A percentile compares a stretch with the other conserved stretches of the same genome.
These are phyloP conservation scores for Erpetoichthys calabaricus DNA, from an alignment of 2,797 vertebrate genomes.

Conservation along the genomic window DNA sequence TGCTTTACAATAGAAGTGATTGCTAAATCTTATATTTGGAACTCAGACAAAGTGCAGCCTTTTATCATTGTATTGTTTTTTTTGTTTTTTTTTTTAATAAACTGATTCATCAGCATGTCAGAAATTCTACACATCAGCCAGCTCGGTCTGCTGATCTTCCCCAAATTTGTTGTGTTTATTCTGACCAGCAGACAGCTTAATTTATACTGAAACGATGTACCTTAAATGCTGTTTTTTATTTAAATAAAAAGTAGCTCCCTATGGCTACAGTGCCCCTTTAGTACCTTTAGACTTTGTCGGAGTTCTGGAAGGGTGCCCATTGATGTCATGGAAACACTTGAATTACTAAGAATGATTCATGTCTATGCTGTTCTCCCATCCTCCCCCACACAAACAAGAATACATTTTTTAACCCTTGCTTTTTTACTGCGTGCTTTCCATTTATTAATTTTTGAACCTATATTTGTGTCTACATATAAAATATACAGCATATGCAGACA, in stretches of 20 bases:
- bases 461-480: too few relatives aligned
- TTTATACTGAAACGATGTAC: slow-evolving; percentile 27
- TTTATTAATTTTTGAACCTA: too few relatives aligned
- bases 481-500: too few relatives aligned
- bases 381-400: slow-evolving; percentile 64
- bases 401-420: slow-evolving; percentile 70
- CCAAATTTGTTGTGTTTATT: slow-evolving; percentile 37
- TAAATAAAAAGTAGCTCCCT: slow-evolving; percentile 42
- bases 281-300: slow-evolving; percentile 76
- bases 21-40: too few relatives aligned
- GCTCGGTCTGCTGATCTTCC: slow-evolving; percentile 34
- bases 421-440: slow-evolving; percentile 20
- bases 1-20: slow-evolving; percentile 11
- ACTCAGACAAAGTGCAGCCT: too few relatives aligned
- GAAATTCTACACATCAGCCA: slow-evolving; percentile 34
- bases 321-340: slow-evolving; percentile 98
- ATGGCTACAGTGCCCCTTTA: slow-evolving; percentile 51
- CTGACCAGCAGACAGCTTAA: slow-evolving; percentile 24
- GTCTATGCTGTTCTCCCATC: slow-evolving; percentile 60
- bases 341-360: slow-evolving; percentile 91
- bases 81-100: slow-evolving; percentile 29
- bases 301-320: slow-evolving; percentile 84
- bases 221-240: slow-evolving; percentile 23
- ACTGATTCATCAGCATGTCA: slow-evolving; percentile 34
- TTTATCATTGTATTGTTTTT: slow-evolving; percentile 32